A percentile compares a stretch with the other conserved stretches of the same genome.
These are phyloP conservation scores for Tetramorium bicarinatum DNA, from an alignment of 2,888 invertebrate species.

Conservation along the genomic window DNA sequence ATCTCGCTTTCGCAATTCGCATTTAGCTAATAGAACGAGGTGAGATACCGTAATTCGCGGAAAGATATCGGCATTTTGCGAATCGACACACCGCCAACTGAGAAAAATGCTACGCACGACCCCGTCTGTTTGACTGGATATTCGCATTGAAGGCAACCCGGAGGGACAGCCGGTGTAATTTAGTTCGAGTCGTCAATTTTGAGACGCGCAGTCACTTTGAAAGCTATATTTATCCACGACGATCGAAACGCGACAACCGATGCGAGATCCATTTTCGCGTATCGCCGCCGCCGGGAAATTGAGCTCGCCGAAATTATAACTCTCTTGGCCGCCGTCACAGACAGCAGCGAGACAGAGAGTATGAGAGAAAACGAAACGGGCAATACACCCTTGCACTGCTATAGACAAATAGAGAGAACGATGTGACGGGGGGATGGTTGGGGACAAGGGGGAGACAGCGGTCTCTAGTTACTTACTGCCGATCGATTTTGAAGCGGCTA, in stretches of 20 bases:
- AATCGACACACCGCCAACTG: constrained; percentile 2
- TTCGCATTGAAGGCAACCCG: not conserved
- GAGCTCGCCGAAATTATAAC: constrained; percentile 24
- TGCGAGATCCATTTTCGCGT: not conserved
- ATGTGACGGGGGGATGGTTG: not conserved
- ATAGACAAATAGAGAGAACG: not conserved
- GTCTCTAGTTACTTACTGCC: constrained; percentile 31
- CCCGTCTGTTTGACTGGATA: not conserved
- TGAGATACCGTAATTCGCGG: not conserved
- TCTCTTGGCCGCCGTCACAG: not conserved
- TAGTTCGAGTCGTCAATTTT: constrained; percentile 10
- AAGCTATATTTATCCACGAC: constrained; percentile 15
- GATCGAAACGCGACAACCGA: constrained; percentile 8
- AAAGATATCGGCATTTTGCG: constrained; percentile 5
- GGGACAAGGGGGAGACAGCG: constrained; percentile 14
- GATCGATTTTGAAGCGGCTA: constrained; percentile 58
- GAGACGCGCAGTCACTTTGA: not conserved
- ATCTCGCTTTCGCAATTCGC: not conserved
- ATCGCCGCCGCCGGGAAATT: not conserved
- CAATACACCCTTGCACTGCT: not conserved
- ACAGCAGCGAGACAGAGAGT: not conserved
- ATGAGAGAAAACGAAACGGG: not conserved
- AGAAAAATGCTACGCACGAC: constrained; percentile 17
- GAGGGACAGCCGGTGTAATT: constrained; percentile 11
- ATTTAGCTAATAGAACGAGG: constrained; percentile 15